Base-by-base conservation (phyloP, 2,888 invertebrate species). In the Nemotelus pantherinus region DNA sequence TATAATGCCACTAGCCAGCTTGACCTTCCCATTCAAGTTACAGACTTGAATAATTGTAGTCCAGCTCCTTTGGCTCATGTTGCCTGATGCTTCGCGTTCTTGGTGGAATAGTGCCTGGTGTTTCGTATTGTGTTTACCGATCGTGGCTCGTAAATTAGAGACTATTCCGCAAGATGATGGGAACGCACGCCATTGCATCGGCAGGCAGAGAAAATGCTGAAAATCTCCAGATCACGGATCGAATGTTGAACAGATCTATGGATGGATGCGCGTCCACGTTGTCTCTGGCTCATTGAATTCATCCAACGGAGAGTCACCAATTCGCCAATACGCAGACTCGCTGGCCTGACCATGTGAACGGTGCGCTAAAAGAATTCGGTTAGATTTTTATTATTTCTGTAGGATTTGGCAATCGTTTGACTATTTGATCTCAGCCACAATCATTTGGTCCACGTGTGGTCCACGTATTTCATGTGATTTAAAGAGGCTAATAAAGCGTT, bases 111-210 rank as follows among this genome's bases (percentile, higher is more conserved):
- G 64, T 75, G 63, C 63, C 58, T 58, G 72, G 60, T 74, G 74
- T 78, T 70, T 25, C 25, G 74, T 63, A 63, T 78, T 75, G 64
- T 79, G 70, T 78, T 79, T 79, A 70, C 74, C 76, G 79, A 79
- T 79, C 79, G 79, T 79, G 79, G 78, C 77, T 79, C 78, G 75
- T 79, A 79, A 79, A 79, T 78, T 79, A 79, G 78, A 77, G 68
- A 70, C 68, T 58, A 57, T 76, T 76, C 76, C 45, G 76, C 74
- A 10, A 60, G 63, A 74, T 74, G 74, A 74, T 60, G 63, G 25
- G 25, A 25, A 25, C 60, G 63, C 60, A 25, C 60, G 48, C 39
- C 41, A 53, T 50, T 44, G 45, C 39, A 45, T 58, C 25, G 7
- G 55, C 25, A 7, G 5, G n/a, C 6, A 7, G n/a, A 9, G 43